Percentiles rank a stretch among this genome's conserved stretches.
Evolutionary conservation across 2,888 invertebrate genomes (phyloP).

Genomic region (Lordiphosa fenestrarum): DNA sequence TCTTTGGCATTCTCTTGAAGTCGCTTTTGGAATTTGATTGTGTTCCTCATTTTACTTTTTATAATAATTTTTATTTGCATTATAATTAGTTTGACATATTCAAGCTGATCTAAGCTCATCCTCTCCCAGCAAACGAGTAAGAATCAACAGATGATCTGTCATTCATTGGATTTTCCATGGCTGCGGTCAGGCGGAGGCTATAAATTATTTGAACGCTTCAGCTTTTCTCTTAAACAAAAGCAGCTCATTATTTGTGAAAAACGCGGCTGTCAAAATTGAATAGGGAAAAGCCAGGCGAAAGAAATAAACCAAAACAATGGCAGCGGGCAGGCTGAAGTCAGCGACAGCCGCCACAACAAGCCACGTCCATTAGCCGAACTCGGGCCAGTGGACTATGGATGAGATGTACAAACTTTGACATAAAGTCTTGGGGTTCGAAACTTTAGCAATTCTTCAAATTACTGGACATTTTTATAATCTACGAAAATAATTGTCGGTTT

Average conservation of each 20-base stretch:
- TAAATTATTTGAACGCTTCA: slow-evolving; percentile 57
- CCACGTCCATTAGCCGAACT: slow-evolving; percentile 56
- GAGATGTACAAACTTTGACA: too few species aligned
- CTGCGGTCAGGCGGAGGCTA: slow-evolving; percentile 41
- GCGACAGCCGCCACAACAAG: slow-evolving; percentile 19
- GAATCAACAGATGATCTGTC: background rate
- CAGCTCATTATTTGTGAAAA: slow-evolving; percentile 75
- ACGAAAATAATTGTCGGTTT: too few species aligned
- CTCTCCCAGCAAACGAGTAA: too few species aligned
- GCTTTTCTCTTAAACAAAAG: slow-evolving; percentile 41
- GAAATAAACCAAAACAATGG: slow-evolving; percentile 59
- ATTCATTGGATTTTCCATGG: slow-evolving; percentile 3
- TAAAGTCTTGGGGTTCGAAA: too few species aligned
- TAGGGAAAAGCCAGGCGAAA: slow-evolving; percentile 51
- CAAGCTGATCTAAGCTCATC: too few species aligned
- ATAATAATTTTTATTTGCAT: slow-evolving; percentile 2
- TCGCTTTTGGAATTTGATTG: slow-evolving; percentile 42
- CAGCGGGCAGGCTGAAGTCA: slow-evolving; percentile 29
- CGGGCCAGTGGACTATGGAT: slow-evolving; percentile 2
- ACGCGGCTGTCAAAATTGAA: slow-evolving; percentile 74
- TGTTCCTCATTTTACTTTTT: slow-evolving; percentile 70
- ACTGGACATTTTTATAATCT: too few species aligned
- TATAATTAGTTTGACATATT: too few species aligned
- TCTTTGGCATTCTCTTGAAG: slow-evolving; percentile 68
- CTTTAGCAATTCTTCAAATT: too few species aligned